Evolutionary conservation across 2,113 vertebrate species (phyloP).

Genomic region (Bolborhynchus lineola): DNA sequence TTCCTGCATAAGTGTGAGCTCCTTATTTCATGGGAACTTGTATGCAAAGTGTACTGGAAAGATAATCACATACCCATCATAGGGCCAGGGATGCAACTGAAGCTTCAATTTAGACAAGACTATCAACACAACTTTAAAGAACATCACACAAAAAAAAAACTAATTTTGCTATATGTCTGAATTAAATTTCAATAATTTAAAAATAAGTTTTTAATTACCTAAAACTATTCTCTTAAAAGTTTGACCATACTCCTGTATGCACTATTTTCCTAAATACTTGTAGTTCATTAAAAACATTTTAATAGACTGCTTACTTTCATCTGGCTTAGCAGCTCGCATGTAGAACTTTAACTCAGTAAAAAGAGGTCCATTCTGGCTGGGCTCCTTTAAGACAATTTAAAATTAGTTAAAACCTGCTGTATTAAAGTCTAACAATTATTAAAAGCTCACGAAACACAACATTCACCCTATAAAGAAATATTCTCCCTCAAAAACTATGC

Average conservation of each 20-base stretch:
- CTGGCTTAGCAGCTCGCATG: slow-evolving; percentile 94
- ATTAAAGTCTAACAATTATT: neutral
- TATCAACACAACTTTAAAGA: neutral
- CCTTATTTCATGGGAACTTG: neutral
- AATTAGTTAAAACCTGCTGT: slow-evolving; percentile 8
- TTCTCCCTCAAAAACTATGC: neutral
- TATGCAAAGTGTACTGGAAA: neutral
- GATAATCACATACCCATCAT: neutral
- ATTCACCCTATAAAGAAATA: neutral
- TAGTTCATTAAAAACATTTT: slow-evolving; percentile 58
- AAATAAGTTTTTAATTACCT: neutral
- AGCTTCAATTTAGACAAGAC: neutral
- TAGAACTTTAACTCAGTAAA: slow-evolving; percentile 97
- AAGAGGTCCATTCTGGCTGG: slow-evolving; percentile 93
- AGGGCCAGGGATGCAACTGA: neutral
- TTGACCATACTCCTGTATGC: neutral
- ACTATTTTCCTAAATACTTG: slow-evolving; percentile 1
- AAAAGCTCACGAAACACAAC: neutral
- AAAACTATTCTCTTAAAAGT: neutral
- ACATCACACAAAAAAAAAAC: neutral
- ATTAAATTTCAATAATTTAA: neutral
- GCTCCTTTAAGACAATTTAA: slow-evolving; percentile 83
- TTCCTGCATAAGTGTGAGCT: neutral
- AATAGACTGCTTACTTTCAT: slow-evolving; percentile 85
- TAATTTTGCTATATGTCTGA: neutral